Evolutionary conservation across 2,888 invertebrate genomes (phyloP), one percentile per base, ranked within the genome.

Genomic region (Leucophenga maculata): DNA sequence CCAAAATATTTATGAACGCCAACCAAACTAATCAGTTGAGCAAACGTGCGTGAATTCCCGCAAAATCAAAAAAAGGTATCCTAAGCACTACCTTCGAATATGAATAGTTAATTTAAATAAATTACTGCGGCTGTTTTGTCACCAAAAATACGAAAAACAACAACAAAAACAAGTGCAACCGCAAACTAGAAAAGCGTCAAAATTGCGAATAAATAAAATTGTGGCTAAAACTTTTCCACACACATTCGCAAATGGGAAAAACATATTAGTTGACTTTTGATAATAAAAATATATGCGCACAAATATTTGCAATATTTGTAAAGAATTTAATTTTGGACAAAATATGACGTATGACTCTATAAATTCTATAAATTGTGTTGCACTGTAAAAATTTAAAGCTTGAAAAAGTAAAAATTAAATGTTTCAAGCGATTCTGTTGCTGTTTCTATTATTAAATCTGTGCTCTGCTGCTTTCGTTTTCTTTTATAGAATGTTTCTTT

Each of bases 301-400:
- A 26, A 26, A 26, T 26, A 26, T 26, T 26, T 26, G 26, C 26
- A 26, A 26, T 26, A 26, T 26, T 26, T 3, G 26, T 3, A 26
- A 3, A 4, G 26, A 26, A 26, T 26, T 26, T 26, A 26, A 26
- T 26, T 26, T 26, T 26, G 26, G n/a, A n/a, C n/a, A n/a, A n/a
- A n/a, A n/a, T n/a, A n/a, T n/a, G n/a, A n/a, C n/a, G n/a, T n/a
- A n/a, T n/a, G n/a, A n/a, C n/a, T n/a, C n/a, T n/a, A n/a, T n/a
- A n/a, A n/a, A n/a, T n/a, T n/a, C n/a, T n/a, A n/a, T n/a, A n/a
- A n/a, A n/a, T n/a, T n/a, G n/a, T n/a, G n/a, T n/a, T n/a, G n/a
- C n/a, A n/a, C n/a, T n/a, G n/a, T n/a, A n/a, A 39, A 60, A 39
- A 22, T 60, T 52, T 32, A 52, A 46, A 57, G 16, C 67, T 67